Percentiles rank a stretch among this genome's conserved stretches.
Conservation (phyloP, 1,140 invertebrate species). For the Augochlora pura region DNA sequence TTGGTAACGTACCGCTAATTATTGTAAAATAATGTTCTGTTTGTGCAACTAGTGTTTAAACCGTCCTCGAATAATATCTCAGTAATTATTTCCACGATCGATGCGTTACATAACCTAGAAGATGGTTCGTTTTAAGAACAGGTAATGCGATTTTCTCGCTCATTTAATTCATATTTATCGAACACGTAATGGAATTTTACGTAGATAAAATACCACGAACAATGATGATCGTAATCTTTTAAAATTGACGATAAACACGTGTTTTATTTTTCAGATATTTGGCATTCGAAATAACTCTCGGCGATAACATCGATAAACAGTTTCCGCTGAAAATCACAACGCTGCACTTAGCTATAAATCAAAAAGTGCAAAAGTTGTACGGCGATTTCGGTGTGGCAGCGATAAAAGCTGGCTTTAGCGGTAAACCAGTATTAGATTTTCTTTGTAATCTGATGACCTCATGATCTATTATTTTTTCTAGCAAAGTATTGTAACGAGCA, state of each 20-base stretch:
- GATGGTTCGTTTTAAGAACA: slow-evolving; percentile 87
- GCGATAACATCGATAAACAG: slow-evolving; percentile 75
- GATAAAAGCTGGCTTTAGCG: slow-evolving; percentile 84
- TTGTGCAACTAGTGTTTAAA: background rate
- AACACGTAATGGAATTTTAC: background rate
- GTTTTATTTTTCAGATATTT: slow-evolving; percentile 81
- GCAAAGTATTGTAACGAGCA: slow-evolving; percentile 89
- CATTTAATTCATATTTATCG: slow-evolving; percentile 7
- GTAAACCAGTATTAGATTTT: slow-evolving; percentile 63
- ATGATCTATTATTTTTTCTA: slow-evolving; percentile 59
- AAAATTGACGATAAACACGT: background rate
- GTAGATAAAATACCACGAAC: background rate
- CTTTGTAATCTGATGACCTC: slow-evolving; percentile 22
- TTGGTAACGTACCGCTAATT: background rate
- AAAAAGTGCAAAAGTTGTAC: slow-evolving; percentile 85
- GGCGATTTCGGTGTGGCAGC: slow-evolving; percentile 87
- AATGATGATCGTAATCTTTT: background rate
- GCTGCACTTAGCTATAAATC: slow-evolving; percentile 82
- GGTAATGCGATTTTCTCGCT: slow-evolving; percentile 81
- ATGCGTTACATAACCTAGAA: slow-evolving; percentile 46
- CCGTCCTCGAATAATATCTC: no score
- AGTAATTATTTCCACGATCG: no score
- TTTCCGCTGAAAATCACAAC: slow-evolving; percentile 82
- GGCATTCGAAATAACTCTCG: slow-evolving; percentile 82
- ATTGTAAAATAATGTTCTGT: background rate